Conservation (phyloP, 1,140 invertebrate genomes). For the Patella vulgata region DNA sequence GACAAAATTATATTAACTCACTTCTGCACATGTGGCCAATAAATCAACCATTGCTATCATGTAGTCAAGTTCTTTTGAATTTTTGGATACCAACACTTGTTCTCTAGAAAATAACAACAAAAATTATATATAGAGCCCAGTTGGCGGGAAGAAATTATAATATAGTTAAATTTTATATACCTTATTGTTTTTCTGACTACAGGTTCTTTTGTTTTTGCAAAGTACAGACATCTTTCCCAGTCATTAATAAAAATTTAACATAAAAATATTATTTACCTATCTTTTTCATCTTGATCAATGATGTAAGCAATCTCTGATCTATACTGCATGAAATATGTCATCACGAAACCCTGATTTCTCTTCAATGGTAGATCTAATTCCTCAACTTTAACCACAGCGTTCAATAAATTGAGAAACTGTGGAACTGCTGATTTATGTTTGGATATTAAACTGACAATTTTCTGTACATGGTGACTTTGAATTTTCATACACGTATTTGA, state of each 20-base stretch:
- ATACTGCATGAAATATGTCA: slow-evolving; percentile 66
- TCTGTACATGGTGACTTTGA: slow-evolving; percentile 53
- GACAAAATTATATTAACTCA: too few species aligned
- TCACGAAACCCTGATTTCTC: slow-evolving; percentile 63
- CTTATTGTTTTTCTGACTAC: too few species aligned
- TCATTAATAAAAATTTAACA: too few species aligned
- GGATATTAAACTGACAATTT: slow-evolving; percentile 56
- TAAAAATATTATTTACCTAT: too few species aligned
- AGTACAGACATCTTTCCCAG: too few species aligned
- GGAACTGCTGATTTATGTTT: slow-evolving; percentile 49
- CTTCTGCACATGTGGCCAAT: slow-evolving; percentile 62
- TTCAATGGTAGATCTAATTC: slow-evolving; percentile 62
- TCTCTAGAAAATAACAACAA: slow-evolving; percentile 35
- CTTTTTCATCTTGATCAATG: slow-evolving; percentile 47
- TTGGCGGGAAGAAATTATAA: too few species aligned
- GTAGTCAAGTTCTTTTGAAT: slow-evolving; percentile 50
- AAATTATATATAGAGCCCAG: too few species aligned
- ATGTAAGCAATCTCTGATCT: slow-evolving; percentile 51
- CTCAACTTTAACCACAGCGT: slow-evolving; percentile 58
- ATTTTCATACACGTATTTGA: slow-evolving; percentile 61
- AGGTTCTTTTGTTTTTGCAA: too few species aligned
- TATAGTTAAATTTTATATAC: too few species aligned
- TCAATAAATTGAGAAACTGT: slow-evolving; percentile 62
- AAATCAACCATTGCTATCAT: slow-evolving; percentile 60
- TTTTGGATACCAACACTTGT: slow-evolving; percentile 35